These are phyloP conservation scores for Torymus texanus DNA, from an alignment of 2,888 invertebrate genomes.

Conservation along the genomic window DNA sequence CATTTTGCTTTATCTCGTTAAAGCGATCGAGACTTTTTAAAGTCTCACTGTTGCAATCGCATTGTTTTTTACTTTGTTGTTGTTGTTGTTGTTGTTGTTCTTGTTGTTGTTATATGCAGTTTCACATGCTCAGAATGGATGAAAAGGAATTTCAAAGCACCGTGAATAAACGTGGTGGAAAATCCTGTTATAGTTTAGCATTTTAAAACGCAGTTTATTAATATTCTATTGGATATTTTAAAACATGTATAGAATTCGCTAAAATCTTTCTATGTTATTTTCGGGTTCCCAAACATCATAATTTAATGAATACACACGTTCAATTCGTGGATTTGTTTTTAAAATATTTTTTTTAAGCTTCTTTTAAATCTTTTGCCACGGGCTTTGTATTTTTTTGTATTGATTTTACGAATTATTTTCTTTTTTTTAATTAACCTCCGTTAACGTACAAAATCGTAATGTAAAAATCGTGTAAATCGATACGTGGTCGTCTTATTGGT, in stretches of 20 bases:
- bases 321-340: constrained; percentile 26
- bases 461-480: constrained; percentile 68
- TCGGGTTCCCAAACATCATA: constrained; percentile 38
- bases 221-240: constrained; percentile 14
- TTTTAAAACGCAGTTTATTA: too few relatives aligned
- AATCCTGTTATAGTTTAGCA: constrained; percentile 3
- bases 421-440: constrained; percentile 55
- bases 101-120: constrained; percentile 34
- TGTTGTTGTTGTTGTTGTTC: constrained; percentile 6
- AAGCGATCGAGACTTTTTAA: neutral
- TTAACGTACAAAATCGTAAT: constrained; percentile 67
- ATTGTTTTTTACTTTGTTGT: constrained; percentile 16
- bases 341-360: constrained; percentile 45
- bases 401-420: constrained; percentile 54
- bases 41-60: neutral
- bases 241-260: constrained; percentile 22
- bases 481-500: constrained; percentile 52
- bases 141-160: constrained; percentile 15
- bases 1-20: constrained; percentile 34
- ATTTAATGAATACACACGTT: constrained; percentile 44
- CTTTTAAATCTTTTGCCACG: constrained; percentile 43
- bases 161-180: constrained; percentile 23
- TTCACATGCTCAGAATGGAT: constrained; percentile 7
- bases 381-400: constrained; percentile 37
- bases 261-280: constrained; percentile 23